Evolutionary conservation across 2,888 invertebrate species (phyloP).

Genomic region (Mechanitis messenoides): DNA sequence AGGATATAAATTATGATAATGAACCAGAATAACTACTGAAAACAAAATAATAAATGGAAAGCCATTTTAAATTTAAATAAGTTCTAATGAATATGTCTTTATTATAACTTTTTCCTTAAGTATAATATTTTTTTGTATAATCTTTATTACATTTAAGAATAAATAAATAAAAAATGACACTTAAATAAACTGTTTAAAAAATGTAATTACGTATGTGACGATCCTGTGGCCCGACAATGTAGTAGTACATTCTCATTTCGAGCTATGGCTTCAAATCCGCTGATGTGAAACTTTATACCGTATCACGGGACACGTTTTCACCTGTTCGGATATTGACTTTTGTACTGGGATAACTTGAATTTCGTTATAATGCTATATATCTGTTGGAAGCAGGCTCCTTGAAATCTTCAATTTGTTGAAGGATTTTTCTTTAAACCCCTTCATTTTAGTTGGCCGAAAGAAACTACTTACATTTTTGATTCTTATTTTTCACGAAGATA

Average conservation of each 20-base stretch:
- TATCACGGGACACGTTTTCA: background rate
- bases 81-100: no score
- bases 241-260: background rate
- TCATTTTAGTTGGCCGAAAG: no score
- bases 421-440: no score
- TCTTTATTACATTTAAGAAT: no score
- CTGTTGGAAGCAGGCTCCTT: background rate
- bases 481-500: no score
- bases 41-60: background rate
- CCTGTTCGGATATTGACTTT: constrained; percentile 1
- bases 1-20: constrained; percentile 4
- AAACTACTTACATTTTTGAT: no score
- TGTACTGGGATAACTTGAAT: background rate
- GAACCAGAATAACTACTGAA: constrained; percentile 1
- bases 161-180: no score
- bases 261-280: background rate
- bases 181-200: background rate
- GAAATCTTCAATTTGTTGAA: no score
- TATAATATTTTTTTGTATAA: no score
- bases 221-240: background rate
- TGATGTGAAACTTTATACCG: background rate
- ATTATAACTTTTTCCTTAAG: no score
- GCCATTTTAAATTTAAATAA: background rate
- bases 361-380: background rate
- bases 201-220: background rate